Conservation (phyloP, 1,140 invertebrate genomes). For the Magallana ariakensis region DNA sequence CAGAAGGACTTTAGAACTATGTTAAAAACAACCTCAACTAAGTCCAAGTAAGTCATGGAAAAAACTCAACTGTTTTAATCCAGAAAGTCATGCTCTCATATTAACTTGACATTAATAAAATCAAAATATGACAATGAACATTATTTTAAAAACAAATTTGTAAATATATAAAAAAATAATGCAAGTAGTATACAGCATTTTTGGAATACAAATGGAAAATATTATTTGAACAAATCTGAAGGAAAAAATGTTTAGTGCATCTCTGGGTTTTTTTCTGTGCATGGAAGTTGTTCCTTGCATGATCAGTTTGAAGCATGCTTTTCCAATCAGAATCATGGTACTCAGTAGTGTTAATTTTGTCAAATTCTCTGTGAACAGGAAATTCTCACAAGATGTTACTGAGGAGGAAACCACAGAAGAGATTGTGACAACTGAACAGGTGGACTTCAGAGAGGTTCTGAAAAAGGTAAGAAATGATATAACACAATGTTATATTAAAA, state of each 20-base stretch:
- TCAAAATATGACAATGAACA: no score
- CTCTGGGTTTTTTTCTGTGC: slow-evolving; percentile 17
- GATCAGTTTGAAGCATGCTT: slow-evolving; percentile 30
- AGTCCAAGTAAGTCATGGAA: slow-evolving; percentile 63
- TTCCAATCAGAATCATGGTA: background rate
- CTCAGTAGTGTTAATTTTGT: background rate
- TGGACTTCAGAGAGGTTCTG: slow-evolving; percentile 67
- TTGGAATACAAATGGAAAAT: no score
- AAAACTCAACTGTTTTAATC: background rate
- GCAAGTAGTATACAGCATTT: no score
- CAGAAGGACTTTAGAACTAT: slow-evolving; percentile 70
- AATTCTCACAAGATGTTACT: slow-evolving; percentile 59
- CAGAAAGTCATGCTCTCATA: background rate
- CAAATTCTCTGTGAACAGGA: slow-evolving; percentile 43
- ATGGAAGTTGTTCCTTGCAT: slow-evolving; percentile 18
- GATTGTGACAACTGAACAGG: slow-evolving; percentile 65
- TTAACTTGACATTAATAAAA: no score
- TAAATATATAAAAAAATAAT: no score
- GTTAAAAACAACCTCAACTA: slow-evolving; percentile 54
- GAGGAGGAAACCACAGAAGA: slow-evolving; percentile 57
- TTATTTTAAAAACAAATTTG: no score
- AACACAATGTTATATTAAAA: no score
- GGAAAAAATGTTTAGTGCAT: background rate
- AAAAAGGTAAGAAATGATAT: slow-evolving; percentile 39
- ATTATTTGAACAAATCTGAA: background rate